These are phyloP conservation scores for Setophaga petechia DNA, from an alignment of 2,113 vertebrate species.

Conservation along the genomic window DNA sequence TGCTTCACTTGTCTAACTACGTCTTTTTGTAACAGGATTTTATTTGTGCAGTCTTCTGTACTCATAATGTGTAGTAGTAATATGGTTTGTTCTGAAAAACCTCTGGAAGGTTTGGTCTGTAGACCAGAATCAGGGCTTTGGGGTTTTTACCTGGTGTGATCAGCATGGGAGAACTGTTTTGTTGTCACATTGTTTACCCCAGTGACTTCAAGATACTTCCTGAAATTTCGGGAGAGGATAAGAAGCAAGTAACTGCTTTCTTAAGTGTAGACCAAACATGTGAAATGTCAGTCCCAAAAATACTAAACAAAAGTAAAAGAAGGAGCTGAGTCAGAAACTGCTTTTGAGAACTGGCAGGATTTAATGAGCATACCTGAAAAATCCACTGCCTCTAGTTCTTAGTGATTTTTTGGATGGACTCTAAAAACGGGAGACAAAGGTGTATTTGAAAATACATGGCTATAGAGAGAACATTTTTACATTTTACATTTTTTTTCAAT, in stretches of 20 bases:
- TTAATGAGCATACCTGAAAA: neutral
- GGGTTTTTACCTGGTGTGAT: neutral
- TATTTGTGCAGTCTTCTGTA: neutral
- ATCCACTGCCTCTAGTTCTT: neutral
- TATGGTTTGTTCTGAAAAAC: neutral
- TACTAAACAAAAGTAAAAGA: neutral
- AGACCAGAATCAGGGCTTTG: neutral
- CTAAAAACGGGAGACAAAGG: neutral
- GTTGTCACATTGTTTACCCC: neutral
- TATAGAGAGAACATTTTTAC: neutral
- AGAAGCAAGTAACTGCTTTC: neutral
- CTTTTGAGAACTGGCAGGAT: neutral
- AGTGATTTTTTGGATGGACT: neutral
- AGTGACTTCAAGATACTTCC: neutral
- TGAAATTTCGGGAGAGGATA: neutral
- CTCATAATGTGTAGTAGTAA: neutral
- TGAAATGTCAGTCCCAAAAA: neutral
- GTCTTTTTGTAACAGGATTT: neutral
- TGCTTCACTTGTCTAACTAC: neutral
- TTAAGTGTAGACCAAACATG: neutral
- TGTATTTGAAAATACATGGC: neutral
- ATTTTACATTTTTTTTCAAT: neutral
- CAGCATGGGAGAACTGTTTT: neutral
- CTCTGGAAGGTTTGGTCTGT: neutral
- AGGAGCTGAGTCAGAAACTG: neutral